phyloP scores from a whole-genome alignment of 2,888 invertebrate species.

The Amorpha juglandis region DNA sequence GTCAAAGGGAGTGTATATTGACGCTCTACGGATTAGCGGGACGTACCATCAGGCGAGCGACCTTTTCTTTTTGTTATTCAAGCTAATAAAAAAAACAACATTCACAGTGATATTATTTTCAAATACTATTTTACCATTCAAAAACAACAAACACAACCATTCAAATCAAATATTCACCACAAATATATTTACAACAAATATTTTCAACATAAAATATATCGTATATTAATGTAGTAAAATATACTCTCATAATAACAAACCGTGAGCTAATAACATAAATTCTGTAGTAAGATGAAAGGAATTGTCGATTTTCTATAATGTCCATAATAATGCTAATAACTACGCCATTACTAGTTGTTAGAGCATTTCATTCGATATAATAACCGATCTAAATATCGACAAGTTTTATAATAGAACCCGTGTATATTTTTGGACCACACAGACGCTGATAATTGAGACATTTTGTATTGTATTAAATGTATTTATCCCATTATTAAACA shows the following conservation, averaged over 20 bases:
- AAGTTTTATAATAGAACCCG: slow-evolving; percentile 63
- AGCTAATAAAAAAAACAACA: no score
- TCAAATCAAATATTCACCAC: no score
- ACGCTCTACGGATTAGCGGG: no score
- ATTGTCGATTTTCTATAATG: slow-evolving; percentile 69
- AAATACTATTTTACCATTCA: no score
- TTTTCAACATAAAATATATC: slow-evolving; percentile 6
- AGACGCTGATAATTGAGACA: slow-evolving; percentile 76
- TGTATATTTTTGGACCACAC: slow-evolving; percentile 76
- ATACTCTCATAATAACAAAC: slow-evolving; percentile 35
- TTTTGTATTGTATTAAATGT: slow-evolving; percentile 61
- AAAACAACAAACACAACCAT: no score
- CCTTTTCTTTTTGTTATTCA: no score
- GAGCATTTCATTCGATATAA: slow-evolving; percentile 68
- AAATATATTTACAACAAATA: no score
- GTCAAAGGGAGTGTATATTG: no score
- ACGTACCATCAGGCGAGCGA: no score
- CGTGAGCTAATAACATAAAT: slow-evolving; percentile 44
- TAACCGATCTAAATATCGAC: slow-evolving; percentile 75
- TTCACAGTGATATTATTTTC: no score
- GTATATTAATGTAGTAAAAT: slow-evolving; percentile 19
- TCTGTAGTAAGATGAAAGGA: slow-evolving; percentile 59
- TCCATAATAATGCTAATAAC: slow-evolving; percentile 72
- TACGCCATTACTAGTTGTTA: slow-evolving; percentile 74
- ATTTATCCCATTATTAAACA: slow-evolving; percentile 56